Evolutionary conservation across 2,797 vertebrate species (phyloP), one percentile per base, ranked within the genome.

Genomic region (Naso thynnoides): DNA sequence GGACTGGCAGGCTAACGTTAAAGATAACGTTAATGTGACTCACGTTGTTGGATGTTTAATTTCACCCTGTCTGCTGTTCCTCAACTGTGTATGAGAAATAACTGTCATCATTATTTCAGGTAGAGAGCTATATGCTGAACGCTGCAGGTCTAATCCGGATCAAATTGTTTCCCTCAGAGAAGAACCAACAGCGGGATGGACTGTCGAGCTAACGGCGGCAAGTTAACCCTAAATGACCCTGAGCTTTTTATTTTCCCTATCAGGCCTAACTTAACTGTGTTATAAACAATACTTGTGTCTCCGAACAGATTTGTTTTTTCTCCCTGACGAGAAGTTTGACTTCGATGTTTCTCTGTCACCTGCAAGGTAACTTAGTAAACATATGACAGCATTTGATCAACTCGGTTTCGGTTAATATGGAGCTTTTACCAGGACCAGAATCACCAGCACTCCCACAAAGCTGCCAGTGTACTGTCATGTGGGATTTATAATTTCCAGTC

Each of bases 251-350:
- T 9, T 33, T 9, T 6, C 31, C 31, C 6, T 33, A 9, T 33
- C 9, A 5, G 6, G 9, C 31, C 9, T 33, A 6, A 3, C 6
- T 63, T 15, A 0, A 23, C 44, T 10, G 4, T 6, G 42, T 39
- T 2, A 4, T 59, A 1, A n/a, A 0, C 18, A 16, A 0, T 26
- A 8, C n/a, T n/a, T 58, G 11, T 81, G 27, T 81, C 11, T 76
- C 26, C 33, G 3, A 19, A 41, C 78, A 90, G 90, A 88, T 75
- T 0, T 84, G 39, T 74, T 87, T 50, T 82, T 86, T 24, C 77
- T 95, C 78, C 45, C 83, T 2, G 95, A 95, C 39, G 95, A 95
- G 88, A 93, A 94, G 84, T 95, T 95, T 84, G 95, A 95, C 82
- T 95, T 95, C 67, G 93, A 95, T 14, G 79, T 95, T 24, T 90